These are phyloP conservation scores for Loxodonta africana DNA, from an alignment of 2,113 vertebrate genomes.

Conservation along the genomic window DNA sequence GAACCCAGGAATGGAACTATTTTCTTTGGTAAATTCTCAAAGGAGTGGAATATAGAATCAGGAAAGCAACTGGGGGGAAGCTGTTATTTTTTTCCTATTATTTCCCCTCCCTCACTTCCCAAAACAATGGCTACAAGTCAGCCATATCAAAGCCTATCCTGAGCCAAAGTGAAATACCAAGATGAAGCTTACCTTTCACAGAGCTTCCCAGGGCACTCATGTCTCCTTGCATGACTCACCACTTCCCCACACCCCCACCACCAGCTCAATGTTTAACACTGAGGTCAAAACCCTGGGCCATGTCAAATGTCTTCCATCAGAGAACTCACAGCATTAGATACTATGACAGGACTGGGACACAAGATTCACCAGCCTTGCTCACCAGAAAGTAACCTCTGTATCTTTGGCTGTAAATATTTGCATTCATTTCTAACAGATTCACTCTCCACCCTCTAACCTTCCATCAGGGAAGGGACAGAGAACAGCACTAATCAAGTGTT, in stretches of 20 bases:
- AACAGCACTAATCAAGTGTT: background rate
- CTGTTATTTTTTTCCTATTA: background rate
- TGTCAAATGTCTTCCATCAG: background rate
- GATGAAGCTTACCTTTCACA: background rate
- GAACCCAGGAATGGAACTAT: background rate
- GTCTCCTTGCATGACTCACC: background rate
- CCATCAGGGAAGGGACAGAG: background rate
- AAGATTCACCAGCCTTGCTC: background rate
- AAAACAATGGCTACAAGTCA: background rate
- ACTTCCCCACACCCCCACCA: too few relatives aligned
- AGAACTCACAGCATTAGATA: background rate
- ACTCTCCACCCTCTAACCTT: too few relatives aligned
- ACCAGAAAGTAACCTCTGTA: background rate
- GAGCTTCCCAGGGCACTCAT: background rate
- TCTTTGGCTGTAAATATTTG: background rate
- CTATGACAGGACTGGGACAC: background rate
- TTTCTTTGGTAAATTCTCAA: background rate
- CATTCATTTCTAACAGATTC: too few relatives aligned
- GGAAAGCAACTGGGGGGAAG: background rate
- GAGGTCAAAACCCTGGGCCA: background rate
- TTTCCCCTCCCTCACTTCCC: background rate
- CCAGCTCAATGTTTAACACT: background rate
- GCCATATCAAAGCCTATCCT: background rate
- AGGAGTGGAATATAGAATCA: background rate
- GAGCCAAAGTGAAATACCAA: background rate